Conservation (phyloP, 2,797 vertebrate genomes). For the Pterois miles region DNA sequence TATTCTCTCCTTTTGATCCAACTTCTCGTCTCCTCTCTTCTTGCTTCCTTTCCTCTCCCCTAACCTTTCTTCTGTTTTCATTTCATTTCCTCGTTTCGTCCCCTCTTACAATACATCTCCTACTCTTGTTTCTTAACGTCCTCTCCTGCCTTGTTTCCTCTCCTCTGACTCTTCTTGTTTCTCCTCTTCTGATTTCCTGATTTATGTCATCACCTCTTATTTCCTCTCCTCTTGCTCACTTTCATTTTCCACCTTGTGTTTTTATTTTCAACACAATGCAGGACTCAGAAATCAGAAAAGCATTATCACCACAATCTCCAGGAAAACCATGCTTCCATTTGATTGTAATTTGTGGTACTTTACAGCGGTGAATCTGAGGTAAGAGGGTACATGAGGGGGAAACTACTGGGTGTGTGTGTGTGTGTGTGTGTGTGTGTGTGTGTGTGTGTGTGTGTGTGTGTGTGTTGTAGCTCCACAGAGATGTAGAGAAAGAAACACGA, state of each 20-base stretch:
- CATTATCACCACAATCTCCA: background rate
- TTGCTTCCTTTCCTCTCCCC: background rate
- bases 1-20: background rate
- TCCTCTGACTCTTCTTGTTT: background rate
- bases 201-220: background rate
- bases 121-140: background rate
- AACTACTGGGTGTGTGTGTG: constrained; percentile 8
- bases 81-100: background rate
- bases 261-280: background rate
- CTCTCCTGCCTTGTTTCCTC: background rate
- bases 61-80: fast-evolving
- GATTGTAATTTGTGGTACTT: background rate
- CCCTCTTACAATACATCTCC: background rate
- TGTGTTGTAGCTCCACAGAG: background rate
- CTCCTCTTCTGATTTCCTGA: background rate
- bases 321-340: background rate
- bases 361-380: constrained; percentile 1
- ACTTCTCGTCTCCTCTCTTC: background rate
- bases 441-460: background rate
- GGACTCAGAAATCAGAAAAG: background rate
- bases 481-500: constrained; percentile 1
- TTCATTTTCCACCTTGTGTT: background rate
- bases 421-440: background rate
- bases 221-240: background rate
- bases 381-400: constrained; percentile 18